phyloP scores from a whole-genome alignment of 1,140 invertebrate species.

The Listronotus oregonensis region DNA sequence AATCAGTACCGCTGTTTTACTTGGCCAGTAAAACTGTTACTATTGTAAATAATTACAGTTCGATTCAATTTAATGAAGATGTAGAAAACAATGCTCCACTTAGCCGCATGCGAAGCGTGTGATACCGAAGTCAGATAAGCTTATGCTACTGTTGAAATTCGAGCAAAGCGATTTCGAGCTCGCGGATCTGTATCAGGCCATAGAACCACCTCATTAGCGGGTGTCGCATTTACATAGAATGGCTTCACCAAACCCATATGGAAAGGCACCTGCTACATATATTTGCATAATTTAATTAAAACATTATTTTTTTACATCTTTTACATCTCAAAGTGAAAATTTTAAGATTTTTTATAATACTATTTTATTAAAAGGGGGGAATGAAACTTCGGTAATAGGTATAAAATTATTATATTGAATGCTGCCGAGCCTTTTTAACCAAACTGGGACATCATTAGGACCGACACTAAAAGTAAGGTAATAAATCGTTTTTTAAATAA shows the following conservation, averaged over 20 bases:
- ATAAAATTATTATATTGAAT: too few species aligned
- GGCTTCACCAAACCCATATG: constrained; percentile 39
- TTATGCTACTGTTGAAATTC: constrained; percentile 35
- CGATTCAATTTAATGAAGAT: constrained; percentile 15
- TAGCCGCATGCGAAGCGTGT: constrained; percentile 28
- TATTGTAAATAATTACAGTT: constrained; percentile 16
- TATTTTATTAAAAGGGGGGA: too few species aligned
- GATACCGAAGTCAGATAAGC: constrained; percentile 35
- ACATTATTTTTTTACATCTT: constrained; percentile 35
- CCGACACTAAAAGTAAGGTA: too few species aligned
- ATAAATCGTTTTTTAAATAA: too few species aligned
- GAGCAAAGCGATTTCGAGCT: constrained; percentile 26
- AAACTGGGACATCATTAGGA: too few species aligned
- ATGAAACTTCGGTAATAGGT: too few species aligned
- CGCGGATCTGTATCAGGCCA: constrained; percentile 27
- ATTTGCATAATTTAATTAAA: constrained; percentile 49
- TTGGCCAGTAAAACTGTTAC: background rate
- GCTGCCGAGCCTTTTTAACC: too few species aligned
- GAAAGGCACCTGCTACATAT: constrained; percentile 41
- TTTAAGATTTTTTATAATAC: too few species aligned
- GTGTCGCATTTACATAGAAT: constrained; percentile 56
- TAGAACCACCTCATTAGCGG: constrained; percentile 51
- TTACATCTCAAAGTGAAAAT: too few species aligned
- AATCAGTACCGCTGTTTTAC: too few species aligned
- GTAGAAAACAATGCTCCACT: constrained; percentile 37